Evolutionary conservation across 2,113 vertebrate species (phyloP), one percentile per base, ranked within the genome.

Genomic region (Meleagris gallopavo): DNA sequence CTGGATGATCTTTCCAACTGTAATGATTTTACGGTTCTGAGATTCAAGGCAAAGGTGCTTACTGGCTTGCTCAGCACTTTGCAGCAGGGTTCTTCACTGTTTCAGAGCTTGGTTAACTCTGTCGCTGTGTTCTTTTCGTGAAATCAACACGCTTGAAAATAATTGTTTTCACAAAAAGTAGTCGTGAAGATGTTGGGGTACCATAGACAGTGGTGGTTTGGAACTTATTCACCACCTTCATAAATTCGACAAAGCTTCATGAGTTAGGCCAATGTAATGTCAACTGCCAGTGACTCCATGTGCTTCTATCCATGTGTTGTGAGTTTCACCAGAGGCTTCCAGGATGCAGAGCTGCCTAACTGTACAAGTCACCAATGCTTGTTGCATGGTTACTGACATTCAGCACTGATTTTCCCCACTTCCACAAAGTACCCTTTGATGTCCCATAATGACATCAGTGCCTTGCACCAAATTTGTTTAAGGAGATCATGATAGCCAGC

Each of bases 381-480:
- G 41, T 30, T 71, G 69, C 78, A 40, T 58, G 40, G 34, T 17
- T 55, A 5, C 25, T 45, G 77, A 12, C 75, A 62, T 67, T 80
- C 57, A 83, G 27, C 36, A 24, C 66, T 48, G 54, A 29, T 83
- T 90, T 64, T 36, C 36, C 25, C 32, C 34, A 6, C 34, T 45
- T 58, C 54, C 55, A 11, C 2, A n/a, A 15, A 36, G 61, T 60
- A 40, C 13, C 55, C 40, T 55, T 52, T 5, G 43, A 38, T 1
- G 4, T 65, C 84, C 46, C 3, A 43, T 30, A 40, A 71, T 2
- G 3, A 25, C 36, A 32, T 58, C 65, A 11, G 27, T 40, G 32
- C 43, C 91, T 69, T 69, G 69, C 46, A 2, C 64, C 61, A 72
- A 41, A 16, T 94, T 75, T 93, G 8, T 70, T 89, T 93, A 89